Conservation (phyloP, 53 echinoderm and acorn worm species). For the Zoroaster sp. region DNA sequence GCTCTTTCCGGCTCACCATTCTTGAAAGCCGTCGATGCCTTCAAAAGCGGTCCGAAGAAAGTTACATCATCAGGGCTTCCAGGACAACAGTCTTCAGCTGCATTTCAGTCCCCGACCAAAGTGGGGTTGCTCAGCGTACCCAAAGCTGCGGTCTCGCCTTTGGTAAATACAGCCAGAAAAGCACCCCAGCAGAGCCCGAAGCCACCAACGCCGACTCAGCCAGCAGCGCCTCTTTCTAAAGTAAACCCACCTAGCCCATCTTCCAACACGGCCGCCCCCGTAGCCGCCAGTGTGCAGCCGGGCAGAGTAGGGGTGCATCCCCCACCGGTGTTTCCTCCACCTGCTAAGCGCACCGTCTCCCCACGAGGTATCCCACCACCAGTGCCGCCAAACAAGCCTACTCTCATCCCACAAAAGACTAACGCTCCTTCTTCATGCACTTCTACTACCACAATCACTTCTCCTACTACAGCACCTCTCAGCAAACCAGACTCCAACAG, state of each 20-base stretch:
- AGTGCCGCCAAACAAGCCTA: conserved; percentile 95
- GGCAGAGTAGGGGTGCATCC: not conserved
- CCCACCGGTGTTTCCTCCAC: conserved; percentile 30
- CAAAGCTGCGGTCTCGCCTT: conserved; percentile 22
- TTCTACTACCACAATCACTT: conserved; percentile 56
- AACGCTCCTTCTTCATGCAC: conserved; percentile 64
- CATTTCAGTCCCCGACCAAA: conserved; percentile 45
- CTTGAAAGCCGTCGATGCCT: conserved; percentile 37
- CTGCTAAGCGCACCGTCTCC: conserved; percentile 71
- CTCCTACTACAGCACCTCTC: conserved; percentile 49
- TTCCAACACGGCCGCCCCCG: conserved; percentile 30
- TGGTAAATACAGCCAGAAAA: not conserved
- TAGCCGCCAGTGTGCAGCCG: conserved; percentile 19
- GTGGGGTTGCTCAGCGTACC: conserved; percentile 40
- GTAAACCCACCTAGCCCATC: conserved; percentile 56
- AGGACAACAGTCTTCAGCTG: conserved; percentile 14
- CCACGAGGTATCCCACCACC: conserved; percentile 97
- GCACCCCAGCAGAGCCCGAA: not conserved
- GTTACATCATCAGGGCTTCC: not conserved
- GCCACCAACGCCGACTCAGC: conserved; percentile 59
- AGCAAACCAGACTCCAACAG: conserved; percentile 46
- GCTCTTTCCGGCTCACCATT: conserved; percentile 38
- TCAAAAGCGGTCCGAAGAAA: conserved; percentile 9
- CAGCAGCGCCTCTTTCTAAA: conserved; percentile 30
- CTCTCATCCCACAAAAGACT: conserved; percentile 92